These are phyloP conservation scores for Hydrophis major DNA, from an alignment of 2,797 vertebrate species.

Conservation along the genomic window DNA sequence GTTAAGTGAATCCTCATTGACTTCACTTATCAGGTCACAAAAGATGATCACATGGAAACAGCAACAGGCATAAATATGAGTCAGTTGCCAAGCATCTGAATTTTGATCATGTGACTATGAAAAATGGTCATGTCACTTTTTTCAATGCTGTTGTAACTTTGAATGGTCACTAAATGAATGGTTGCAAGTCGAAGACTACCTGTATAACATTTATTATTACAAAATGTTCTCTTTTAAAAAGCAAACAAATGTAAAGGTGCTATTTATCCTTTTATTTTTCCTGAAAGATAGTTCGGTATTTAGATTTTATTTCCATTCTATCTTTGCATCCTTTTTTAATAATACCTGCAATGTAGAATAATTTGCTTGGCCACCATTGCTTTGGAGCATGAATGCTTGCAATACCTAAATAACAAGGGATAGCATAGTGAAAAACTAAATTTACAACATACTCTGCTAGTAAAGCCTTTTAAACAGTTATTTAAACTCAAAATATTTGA, in stretches of 20 bases:
- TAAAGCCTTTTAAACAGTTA: background rate
- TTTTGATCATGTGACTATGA: background rate
- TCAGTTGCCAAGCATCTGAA: background rate
- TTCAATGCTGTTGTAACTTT: background rate
- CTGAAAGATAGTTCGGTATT: background rate
- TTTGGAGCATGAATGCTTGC: background rate
- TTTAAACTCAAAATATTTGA: background rate
- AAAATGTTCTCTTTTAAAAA: background rate
- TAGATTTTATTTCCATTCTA: background rate
- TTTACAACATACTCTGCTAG: background rate
- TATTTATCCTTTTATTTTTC: background rate
- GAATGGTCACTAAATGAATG: background rate
- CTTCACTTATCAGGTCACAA: background rate
- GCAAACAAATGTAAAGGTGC: background rate
- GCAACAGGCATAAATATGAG: background rate
- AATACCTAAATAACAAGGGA: background rate
- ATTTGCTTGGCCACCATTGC: background rate
- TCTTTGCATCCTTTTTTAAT: background rate
- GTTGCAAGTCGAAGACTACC: no score
- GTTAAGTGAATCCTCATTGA: background rate
- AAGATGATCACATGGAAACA: background rate
- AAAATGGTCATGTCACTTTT: background rate
- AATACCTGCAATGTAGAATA: background rate
- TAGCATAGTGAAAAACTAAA: constrained; percentile 5
- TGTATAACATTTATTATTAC: background rate